Conservation (phyloP, 1,140 invertebrate species). For the Anastrepha ludens region DNA sequence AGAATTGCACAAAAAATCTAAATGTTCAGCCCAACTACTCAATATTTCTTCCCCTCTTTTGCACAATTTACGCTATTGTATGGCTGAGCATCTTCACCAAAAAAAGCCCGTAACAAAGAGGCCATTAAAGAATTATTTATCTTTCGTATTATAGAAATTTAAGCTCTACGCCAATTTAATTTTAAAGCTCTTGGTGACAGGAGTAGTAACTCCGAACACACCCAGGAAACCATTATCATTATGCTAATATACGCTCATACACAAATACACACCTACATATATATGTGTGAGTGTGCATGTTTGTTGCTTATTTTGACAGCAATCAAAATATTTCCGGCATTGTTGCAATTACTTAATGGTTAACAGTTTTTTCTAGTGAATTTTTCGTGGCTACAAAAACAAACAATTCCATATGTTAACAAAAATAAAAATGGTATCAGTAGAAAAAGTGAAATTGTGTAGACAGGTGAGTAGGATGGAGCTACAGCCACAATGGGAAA, state of each 20-base stretch:
- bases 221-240: not conserved
- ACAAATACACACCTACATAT: not conserved
- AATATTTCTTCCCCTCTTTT: too few species aligned
- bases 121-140: too few species aligned
- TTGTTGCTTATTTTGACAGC: not conserved
- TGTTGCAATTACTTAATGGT: slow-evolving; percentile 48
- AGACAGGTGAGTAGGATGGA: not conserved
- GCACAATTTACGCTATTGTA: too few species aligned
- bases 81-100: too few species aligned
- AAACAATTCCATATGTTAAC: not conserved
- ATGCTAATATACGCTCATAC: slow-evolving; percentile 14
- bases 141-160: too few species aligned
- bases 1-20: too few species aligned
- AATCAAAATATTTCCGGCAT: not conserved
- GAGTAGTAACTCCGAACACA: not conserved
- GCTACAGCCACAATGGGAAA: not conserved
- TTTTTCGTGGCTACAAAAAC: not conserved
- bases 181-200: too few species aligned
- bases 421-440: slow-evolving; percentile 14
- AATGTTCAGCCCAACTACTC: too few species aligned
- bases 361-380: slow-evolving; percentile 1
- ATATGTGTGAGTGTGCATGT: not conserved
- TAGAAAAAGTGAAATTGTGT: slow-evolving; percentile 13
- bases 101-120: too few species aligned
- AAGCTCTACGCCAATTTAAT: too few species aligned